These are phyloP conservation scores for Diphyllodes magnificus DNA, from an alignment of 2,113 vertebrate genomes.

Conservation along the genomic window DNA sequence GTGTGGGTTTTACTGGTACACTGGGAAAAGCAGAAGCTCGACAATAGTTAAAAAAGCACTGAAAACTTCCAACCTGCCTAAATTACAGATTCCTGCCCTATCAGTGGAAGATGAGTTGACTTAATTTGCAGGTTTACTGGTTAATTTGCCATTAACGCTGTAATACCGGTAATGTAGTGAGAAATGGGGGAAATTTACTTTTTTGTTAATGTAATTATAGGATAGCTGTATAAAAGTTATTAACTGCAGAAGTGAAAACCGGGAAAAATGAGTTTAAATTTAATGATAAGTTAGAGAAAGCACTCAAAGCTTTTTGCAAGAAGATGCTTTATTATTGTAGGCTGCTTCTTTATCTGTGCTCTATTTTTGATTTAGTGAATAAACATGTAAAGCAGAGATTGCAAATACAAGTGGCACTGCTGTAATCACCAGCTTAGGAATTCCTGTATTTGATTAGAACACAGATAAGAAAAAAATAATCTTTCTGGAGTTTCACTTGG, in stretches of 20 bases:
- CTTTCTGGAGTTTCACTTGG: not conserved
- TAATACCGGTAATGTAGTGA: not conserved
- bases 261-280: conserved; percentile 13
- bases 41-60: not conserved
- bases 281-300: conserved; percentile 15
- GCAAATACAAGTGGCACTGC: not conserved
- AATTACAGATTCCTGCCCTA: conserved; percentile 20
- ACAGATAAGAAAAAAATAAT: not conserved
- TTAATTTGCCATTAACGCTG: conserved; percentile 4
- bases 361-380: conserved; percentile 6
- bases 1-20: not conserved
- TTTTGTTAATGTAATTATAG: conserved; percentile 56
- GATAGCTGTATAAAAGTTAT: conserved; percentile 26
- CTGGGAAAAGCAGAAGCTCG: not conserved
- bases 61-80: not conserved
- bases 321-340: not conserved
- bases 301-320: not conserved
- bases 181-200: not conserved
- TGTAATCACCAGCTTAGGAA: not conserved
- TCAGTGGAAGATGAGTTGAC: conserved; percentile 36
- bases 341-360: not conserved
- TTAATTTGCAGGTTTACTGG: conserved; percentile 25
- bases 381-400: not conserved
- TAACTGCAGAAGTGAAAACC: conserved; percentile 31
- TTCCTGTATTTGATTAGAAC: not conserved